phyloP scores from a whole-genome alignment of 2,888 invertebrate genomes.

The Steromphala cineraria region DNA sequence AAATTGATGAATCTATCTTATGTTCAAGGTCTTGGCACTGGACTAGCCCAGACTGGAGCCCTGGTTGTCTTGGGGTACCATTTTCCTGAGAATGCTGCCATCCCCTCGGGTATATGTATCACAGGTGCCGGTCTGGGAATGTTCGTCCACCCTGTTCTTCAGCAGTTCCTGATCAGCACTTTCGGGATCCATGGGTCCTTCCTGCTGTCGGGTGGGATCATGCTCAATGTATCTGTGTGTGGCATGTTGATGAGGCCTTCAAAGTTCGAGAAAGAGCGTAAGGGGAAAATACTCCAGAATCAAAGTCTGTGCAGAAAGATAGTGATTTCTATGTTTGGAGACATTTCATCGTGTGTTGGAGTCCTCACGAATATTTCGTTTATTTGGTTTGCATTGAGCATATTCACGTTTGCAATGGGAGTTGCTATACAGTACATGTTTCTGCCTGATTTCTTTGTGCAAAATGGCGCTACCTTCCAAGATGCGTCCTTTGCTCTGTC shows the following conservation, averaged over 20 bases:
- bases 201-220: neutral
- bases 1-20: neutral
- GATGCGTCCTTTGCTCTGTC: slow-evolving; percentile 24
- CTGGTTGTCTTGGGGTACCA: slow-evolving; percentile 21
- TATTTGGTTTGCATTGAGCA: slow-evolving; percentile 15
- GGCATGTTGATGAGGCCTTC: slow-evolving; percentile 8
- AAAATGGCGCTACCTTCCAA: neutral
- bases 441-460: slow-evolving; percentile 21
- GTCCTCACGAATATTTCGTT: slow-evolving; percentile 24
- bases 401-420: neutral
- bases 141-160: slow-evolving; percentile 27
- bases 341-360: neutral
- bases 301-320: neutral
- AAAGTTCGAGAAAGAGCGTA: neutral
- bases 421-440: slow-evolving; percentile 12
- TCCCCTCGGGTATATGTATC: slow-evolving; percentile 25
- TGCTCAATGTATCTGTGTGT: neutral
- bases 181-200: slow-evolving; percentile 2
- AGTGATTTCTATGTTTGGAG: neutral
- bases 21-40: slow-evolving; percentile 23
- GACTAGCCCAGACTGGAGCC: slow-evolving; percentile 12
- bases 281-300: neutral
- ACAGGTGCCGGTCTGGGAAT: slow-evolving; percentile 26
- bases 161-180: neutral
- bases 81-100: slow-evolving; percentile 22